Percentiles rank a stretch among this genome's conserved stretches.
Conservation (phyloP, 1,140 invertebrate genomes). For the Kradibia gibbosae region DNA sequence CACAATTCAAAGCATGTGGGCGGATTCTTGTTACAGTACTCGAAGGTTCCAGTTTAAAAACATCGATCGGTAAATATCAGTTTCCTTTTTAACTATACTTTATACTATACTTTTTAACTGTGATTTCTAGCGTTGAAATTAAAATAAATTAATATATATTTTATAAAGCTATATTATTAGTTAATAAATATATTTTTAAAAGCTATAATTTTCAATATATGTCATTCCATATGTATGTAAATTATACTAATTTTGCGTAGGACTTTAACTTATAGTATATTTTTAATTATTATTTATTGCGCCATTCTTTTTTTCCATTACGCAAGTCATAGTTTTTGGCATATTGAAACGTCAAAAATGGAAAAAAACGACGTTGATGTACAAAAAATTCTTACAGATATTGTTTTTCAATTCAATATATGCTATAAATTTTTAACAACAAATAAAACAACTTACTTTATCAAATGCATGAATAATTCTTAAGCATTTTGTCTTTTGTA, state of each 20-base stretch:
- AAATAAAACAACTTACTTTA: conserved; percentile 66
- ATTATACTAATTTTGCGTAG: too few relatives aligned
- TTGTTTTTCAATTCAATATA: conserved; percentile 1
- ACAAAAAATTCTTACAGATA: conserved; percentile 25
- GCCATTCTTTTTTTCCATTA: conserved; percentile 30
- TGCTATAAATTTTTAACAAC: conserved; percentile 58
- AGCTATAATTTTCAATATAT: too few relatives aligned
- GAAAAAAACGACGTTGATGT: conserved; percentile 19
- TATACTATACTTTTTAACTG: too few relatives aligned
- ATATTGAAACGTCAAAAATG: conserved; percentile 18
- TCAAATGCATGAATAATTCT: conserved; percentile 70
- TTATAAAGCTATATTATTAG: too few relatives aligned
- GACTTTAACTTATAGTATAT: too few relatives aligned
- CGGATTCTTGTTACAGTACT: conserved; percentile 79
- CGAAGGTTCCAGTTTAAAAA: conserved; percentile 76
- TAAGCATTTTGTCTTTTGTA: conserved; percentile 69
- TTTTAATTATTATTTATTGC: conserved; percentile 27
- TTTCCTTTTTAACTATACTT: background rate
- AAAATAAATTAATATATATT: too few relatives aligned
- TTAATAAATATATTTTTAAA: too few relatives aligned
- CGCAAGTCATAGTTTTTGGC: conserved; percentile 40
- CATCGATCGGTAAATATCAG: conserved; percentile 64
- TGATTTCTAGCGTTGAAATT: too few relatives aligned
- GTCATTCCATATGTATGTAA: too few relatives aligned
- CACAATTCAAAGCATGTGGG: conserved; percentile 76